These are phyloP conservation scores for Lophotriccus pileatus DNA, from an alignment of 2,797 vertebrate genomes.

Conservation along the genomic window DNA sequence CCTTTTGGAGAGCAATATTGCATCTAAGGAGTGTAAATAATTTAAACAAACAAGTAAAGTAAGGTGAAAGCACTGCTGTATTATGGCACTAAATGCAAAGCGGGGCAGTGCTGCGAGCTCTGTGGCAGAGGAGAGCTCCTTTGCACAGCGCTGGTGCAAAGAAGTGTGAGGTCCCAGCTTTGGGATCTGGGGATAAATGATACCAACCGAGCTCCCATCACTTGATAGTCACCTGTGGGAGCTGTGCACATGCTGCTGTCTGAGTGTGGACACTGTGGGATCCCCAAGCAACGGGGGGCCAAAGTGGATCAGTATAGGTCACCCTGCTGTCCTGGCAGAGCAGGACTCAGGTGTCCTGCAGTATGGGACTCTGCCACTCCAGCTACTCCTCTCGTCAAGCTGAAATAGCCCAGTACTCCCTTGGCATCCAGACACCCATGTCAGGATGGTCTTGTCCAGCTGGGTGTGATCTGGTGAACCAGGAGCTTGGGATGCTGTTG, in stretches of 20 bases:
- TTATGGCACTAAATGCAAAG: neutral
- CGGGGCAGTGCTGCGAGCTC: neutral
- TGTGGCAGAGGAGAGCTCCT: neutral
- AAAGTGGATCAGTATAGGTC: neutral
- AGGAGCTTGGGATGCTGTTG: neutral
- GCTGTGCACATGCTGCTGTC: accelerated
- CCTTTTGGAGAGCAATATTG: slow-evolving; percentile 59
- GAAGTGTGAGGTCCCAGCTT: neutral
- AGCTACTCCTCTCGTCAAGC: neutral
- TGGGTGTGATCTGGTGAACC: neutral
- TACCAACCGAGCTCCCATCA: neutral
- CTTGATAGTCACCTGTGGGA: accelerated
- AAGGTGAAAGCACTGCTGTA: slow-evolving; percentile 15
- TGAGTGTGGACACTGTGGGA: accelerated
- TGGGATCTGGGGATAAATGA: neutral
- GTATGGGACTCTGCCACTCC: neutral
- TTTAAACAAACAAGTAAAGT: slow-evolving; percentile 65
- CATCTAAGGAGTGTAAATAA: slow-evolving; percentile 70
- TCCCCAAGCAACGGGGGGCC: neutral
- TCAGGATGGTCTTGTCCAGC: neutral
- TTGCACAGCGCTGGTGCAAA: accelerated
- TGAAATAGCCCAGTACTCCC: accelerated
- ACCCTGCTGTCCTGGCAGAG: neutral
- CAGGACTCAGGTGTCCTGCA: neutral
- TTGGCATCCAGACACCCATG: neutral